Evolutionary conservation across 2,797 vertebrate genomes (phyloP), one percentile per base, ranked within the genome.

Genomic region (Scyliorhinus canicula): DNA sequence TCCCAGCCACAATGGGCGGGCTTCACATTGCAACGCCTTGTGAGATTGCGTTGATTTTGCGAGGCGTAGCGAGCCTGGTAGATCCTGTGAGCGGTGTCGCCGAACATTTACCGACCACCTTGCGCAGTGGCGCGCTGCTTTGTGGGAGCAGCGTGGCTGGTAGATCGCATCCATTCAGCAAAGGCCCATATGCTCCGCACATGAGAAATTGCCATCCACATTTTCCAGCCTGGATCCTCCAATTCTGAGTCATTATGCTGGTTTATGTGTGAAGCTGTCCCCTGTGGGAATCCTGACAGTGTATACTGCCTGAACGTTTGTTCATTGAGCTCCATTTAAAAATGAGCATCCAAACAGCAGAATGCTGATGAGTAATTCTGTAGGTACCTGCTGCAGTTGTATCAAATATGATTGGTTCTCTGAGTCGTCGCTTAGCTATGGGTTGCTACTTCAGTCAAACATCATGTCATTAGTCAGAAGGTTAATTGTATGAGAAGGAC

Each of bases 401-500:
- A 94, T 94, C 50, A 94, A 74, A 74, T 74, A 94, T 65, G 67
- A 94, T 52, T 94, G 93, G 67, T 74, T 94, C 67, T 71, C 71
- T 74, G 67, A 74, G 67, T 67, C 35, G 47, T 94, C 28, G 93
- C 93, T 93, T 71, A 93, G 93, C 67, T 74, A 35, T 55, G 93
- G 65, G 55, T 94, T 71, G 67, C 93, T 74, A 50, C 67, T 94
- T 74, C 67, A 94, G 93, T 94, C 93, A 94, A 94, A 94, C 93
- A 52, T 74, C 28, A 67, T 94, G 93, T 94, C 93, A 94, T 94
- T 94, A 94, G 93, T 94, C 93, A 94, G 65, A 94, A 94, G 93
- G 93, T 94, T 94, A 94, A 94, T 94, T 94, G 50, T 94, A 94
- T 74, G 93, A 94, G 93, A 94, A 94, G 93, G 93, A 94, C 93